Evolutionary conservation across 2,113 vertebrate genomes (phyloP), one percentile per base, ranked within the genome.

Genomic region (Ploceus nigricollis): DNA sequence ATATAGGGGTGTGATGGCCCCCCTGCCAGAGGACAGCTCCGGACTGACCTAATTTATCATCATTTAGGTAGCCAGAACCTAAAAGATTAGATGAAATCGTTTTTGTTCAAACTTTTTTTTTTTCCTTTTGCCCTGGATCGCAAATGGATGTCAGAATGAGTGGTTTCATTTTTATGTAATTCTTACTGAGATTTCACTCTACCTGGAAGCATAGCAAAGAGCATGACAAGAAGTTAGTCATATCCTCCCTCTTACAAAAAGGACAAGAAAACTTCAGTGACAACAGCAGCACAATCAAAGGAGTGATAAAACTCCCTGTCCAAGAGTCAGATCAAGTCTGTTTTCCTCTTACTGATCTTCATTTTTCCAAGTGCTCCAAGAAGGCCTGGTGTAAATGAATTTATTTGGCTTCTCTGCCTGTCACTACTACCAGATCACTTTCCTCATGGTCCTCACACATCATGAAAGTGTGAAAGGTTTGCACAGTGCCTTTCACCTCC

Each of bases 401-500:
- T 71, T 44, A 20, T 5, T 39, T 0, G 0, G 18, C 18, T 66
- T 73, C 47, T 94, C n/a, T 54, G 31, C 8, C 47, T n/a, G 28
- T 56, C 66, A 58, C 40, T 72, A 42, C n/a, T 40, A 13, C 40
- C 28, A 39, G 33, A 66, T 39, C 35, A 54, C 22, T 54, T 45
- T 84, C 60, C 21, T 80, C n/a, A 23, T 1, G 22, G 23, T 40
- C 31, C 64, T 70, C 70, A 66, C 30, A 47, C 2, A 0, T 25
- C 31, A 53, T 3, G 22, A 20, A 69, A 53, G 20, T 2, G 2
- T 44, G 13, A 35, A 61, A 47, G 1, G 6, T 21, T 69, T 33
- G 12, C 20, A 47, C 0, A 0, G 16, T 4, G 8, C 44, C 37
- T 83, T 81, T 58, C 0, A 1, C 28, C 25, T 61, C 58, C 35